phyloP scores from a whole-genome alignment of 2,113 vertebrate genomes.

The Misgurnus mizolepis region DNA sequence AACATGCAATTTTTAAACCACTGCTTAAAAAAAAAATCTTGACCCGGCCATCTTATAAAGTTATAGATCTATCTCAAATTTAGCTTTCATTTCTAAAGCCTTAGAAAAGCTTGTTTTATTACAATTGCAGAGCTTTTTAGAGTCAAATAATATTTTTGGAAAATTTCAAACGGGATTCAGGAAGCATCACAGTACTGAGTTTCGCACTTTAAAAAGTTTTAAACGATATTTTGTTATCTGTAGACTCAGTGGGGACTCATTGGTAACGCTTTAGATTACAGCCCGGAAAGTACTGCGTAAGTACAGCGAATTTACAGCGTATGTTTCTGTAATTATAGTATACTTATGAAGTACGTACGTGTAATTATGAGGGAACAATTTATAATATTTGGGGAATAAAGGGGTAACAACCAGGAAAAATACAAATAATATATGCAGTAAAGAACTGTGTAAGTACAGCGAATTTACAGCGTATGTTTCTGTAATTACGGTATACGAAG shows the following conservation, averaged over 20 bases:
- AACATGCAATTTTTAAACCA: background rate
- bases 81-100: background rate
- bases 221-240: background rate
- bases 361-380: too few relatives aligned
- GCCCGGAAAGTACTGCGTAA: too few relatives aligned
- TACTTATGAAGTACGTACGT: too few relatives aligned
- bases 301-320: too few relatives aligned
- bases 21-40: background rate
- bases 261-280: too few relatives aligned
- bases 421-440: too few relatives aligned
- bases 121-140: background rate
- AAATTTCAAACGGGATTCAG: background rate
- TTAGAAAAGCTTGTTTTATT: background rate
- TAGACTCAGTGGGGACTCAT: background rate
- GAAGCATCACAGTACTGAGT: background rate
- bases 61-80: background rate
- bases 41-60: background rate
- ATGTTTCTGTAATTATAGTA: too few relatives aligned
- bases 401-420: too few relatives aligned
- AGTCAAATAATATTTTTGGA: background rate
- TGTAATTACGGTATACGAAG: too few relatives aligned
- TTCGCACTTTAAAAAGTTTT: background rate
- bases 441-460: too few relatives aligned
- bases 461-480: too few relatives aligned
- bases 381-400: too few relatives aligned